These are phyloP conservation scores for Corythucha ciliata DNA, from an alignment of 2,888 invertebrate genomes.

Conservation along the genomic window DNA sequence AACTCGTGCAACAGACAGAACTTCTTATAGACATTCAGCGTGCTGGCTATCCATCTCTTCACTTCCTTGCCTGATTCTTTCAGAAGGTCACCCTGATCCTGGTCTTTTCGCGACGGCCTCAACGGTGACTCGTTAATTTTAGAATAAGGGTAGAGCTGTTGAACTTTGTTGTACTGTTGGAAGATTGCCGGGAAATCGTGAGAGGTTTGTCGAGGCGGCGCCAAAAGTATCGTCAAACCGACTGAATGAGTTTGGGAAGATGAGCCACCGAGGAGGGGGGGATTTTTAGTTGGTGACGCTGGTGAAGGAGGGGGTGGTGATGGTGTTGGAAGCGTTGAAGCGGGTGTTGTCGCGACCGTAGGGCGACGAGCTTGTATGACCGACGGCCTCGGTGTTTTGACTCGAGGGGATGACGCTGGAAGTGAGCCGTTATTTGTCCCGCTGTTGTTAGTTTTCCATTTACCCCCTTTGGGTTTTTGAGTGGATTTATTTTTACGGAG, in stretches of 20 bases:
- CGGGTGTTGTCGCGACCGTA: constrained; percentile 30
- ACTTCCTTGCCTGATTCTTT: constrained; percentile 35
- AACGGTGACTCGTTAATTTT: constrained; percentile 30
- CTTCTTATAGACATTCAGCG: too few relatives aligned
- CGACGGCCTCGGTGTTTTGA: constrained; percentile 31
- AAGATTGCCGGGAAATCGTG: constrained; percentile 55
- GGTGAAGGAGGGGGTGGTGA: too few relatives aligned
- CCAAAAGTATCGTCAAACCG: constrained; percentile 38
- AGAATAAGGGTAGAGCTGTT: constrained; percentile 43
- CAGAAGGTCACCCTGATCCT: constrained; percentile 27
- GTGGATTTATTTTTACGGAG: constrained; percentile 50
- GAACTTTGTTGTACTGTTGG: constrained; percentile 65
- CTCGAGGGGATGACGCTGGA: constrained; percentile 37
- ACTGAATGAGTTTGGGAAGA: constrained; percentile 35
- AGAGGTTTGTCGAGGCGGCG: constrained; percentile 41
- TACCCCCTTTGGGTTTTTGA: constrained; percentile 42
- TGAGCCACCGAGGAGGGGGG: constrained; percentile 26
- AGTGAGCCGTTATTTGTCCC: constrained; percentile 44
- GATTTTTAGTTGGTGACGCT: too few relatives aligned
- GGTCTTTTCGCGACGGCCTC: constrained; percentile 33
- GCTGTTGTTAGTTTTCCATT: constrained; percentile 48
- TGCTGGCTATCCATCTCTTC: too few relatives aligned
- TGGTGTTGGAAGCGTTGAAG: too few relatives aligned
- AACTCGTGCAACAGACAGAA: constrained; percentile 5
- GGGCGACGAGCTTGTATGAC: constrained; percentile 31